Conservation (phyloP, 2,888 invertebrate genomes). For the Archaeoteleia sp. region DNA sequence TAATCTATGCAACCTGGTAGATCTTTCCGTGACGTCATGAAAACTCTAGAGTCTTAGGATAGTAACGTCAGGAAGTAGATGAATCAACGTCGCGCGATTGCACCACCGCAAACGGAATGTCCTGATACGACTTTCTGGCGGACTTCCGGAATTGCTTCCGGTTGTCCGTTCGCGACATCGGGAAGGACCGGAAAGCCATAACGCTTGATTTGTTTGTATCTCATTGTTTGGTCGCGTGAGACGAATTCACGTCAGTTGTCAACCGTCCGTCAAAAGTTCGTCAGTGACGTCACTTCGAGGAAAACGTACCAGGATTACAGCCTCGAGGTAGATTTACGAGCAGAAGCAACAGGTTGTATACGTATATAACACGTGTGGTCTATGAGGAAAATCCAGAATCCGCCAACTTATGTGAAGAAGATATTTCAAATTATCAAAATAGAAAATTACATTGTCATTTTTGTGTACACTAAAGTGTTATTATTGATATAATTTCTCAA, state of each 20-base stretch:
- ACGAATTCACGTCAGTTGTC: conserved; percentile 57
- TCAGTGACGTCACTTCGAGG: conserved; percentile 74
- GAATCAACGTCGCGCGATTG: conserved; percentile 60
- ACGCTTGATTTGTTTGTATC: conserved; percentile 3
- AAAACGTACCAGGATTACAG: conserved; percentile 74
- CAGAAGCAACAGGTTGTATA: conserved; percentile 65
- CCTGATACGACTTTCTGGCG: conserved; percentile 50
- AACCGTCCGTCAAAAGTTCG: conserved; percentile 71
- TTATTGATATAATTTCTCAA: too few species aligned
- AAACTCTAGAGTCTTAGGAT: conserved; percentile 67
- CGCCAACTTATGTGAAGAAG: too few species aligned
- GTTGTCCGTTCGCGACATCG: conserved; percentile 13
- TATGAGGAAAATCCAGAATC: background rate
- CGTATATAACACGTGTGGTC: conserved; percentile 18
- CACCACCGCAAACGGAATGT: conserved; percentile 42
- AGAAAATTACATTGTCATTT: too few species aligned
- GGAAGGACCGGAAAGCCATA: conserved; percentile 1
- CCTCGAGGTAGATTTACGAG: conserved; percentile 73
- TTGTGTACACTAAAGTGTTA: too few species aligned
- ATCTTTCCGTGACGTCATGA: conserved; percentile 68
- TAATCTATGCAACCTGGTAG: background rate
- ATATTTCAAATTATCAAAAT: too few species aligned
- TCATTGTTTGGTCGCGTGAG: conserved; percentile 13
- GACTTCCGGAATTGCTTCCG: conserved; percentile 43
- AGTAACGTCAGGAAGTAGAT: conserved; percentile 66